phyloP scores from a whole-genome alignment of 2,113 vertebrate genomes.

The Eonycteris spelaea region DNA sequence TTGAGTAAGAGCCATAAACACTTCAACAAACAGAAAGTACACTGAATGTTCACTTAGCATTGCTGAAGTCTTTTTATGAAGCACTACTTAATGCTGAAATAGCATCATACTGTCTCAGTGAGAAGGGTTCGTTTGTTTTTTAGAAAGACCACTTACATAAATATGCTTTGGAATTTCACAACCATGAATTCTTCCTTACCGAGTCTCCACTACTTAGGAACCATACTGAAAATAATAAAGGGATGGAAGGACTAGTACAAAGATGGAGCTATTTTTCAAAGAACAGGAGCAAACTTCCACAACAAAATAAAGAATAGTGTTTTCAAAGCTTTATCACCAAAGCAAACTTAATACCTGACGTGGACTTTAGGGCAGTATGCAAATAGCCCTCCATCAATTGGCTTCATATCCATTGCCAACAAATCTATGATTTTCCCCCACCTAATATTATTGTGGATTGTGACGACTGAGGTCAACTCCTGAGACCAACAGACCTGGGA shows the following conservation, averaged over 20 bases:
- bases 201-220: neutral
- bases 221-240: neutral
- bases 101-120: neutral
- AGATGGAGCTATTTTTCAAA: neutral
- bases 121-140: neutral
- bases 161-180: neutral
- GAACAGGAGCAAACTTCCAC: neutral
- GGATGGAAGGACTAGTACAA: neutral
- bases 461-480: neutral
- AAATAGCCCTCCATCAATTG: neutral
- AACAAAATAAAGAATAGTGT: neutral
- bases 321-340: neutral
- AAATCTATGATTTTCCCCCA: neutral
- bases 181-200: neutral
- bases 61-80: constrained; percentile 50
- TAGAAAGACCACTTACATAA: neutral
- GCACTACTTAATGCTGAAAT: constrained; percentile 16
- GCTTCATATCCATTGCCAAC: neutral
- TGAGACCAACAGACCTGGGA: constrained; percentile 34
- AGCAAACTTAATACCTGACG: neutral
- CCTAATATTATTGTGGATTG: neutral
- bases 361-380: neutral
- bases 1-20: constrained; percentile 66
- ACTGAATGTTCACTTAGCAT: neutral
- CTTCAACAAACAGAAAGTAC: constrained; percentile 66